Conservation (phyloP, 2,113 vertebrate genomes). For the Vulpes lagopus region DNA sequence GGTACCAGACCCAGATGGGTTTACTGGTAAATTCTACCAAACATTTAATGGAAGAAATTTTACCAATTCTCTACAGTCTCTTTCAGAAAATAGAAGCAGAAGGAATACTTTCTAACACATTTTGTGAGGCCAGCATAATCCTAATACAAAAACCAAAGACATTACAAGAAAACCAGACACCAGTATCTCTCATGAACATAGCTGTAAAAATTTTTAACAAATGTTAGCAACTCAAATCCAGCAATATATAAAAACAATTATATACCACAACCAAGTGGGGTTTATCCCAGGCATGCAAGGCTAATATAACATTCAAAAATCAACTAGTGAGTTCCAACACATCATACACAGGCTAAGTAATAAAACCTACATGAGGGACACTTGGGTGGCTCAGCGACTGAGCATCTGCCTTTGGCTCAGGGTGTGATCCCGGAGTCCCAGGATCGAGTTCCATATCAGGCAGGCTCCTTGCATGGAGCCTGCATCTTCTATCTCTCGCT, state of each 20-base stretch:
- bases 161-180: background rate
- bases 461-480: too few relatives aligned
- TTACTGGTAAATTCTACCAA: background rate
- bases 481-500: too few relatives aligned
- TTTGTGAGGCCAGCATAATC: background rate
- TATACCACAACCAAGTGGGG: background rate
- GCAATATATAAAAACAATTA: background rate
- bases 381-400: too few relatives aligned
- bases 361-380: background rate
- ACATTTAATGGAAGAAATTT: background rate
- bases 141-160: background rate
- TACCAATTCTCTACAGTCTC: background rate
- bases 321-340: background rate
- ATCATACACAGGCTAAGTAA: background rate
- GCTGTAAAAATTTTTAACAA: background rate
- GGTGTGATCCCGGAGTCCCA: too few relatives aligned
- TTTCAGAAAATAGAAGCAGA: background rate
- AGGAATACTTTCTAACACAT: background rate
- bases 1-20: background rate
- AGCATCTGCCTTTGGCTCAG: too few relatives aligned
- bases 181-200: background rate
- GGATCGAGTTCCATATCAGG: too few relatives aligned
- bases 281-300: background rate
- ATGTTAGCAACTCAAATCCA: background rate
- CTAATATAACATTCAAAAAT: background rate